These are phyloP conservation scores for Connochaetes taurinus DNA, from an alignment of 2,113 vertebrate species.

Conservation along the genomic window DNA sequence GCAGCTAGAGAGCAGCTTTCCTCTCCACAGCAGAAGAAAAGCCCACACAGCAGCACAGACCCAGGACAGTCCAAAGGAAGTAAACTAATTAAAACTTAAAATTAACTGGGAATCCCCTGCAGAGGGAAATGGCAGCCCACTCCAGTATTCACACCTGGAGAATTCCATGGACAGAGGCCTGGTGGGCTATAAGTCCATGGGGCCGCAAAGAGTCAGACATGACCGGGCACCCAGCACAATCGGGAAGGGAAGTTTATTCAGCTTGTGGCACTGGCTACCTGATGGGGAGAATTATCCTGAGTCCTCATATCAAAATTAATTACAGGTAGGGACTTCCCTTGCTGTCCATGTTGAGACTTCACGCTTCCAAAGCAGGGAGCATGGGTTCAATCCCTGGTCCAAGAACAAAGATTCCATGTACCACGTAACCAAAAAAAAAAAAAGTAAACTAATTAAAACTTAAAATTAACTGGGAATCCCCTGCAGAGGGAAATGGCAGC, in stretches of 20 bases:
- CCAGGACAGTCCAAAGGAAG: neutral
- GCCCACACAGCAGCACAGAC: neutral
- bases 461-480: neutral
- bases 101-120: neutral
- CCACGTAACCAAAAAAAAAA: neutral
- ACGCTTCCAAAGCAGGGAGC: too few relatives aligned
- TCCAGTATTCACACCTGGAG: neutral
- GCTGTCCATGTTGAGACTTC: too few relatives aligned
- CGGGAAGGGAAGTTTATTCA: neutral
- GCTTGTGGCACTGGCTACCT: neutral
- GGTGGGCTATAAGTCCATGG: neutral
- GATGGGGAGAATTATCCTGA: neutral
- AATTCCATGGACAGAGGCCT: neutral
- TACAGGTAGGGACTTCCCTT: too few relatives aligned
- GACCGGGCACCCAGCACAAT: neutral
- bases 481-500: neutral
- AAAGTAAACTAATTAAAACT: neutral
- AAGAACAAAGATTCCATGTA: too few relatives aligned
- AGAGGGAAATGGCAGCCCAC: neutral
- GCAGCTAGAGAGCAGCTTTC: neutral
- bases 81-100: neutral
- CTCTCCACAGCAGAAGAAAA: neutral
- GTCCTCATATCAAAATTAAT: neutral
- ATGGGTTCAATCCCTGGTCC: too few relatives aligned
- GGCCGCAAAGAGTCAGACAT: neutral